These are phyloP conservation scores for Scaptomyza pallida DNA, from an alignment of 1,140 invertebrate genomes.

Conservation along the genomic window DNA sequence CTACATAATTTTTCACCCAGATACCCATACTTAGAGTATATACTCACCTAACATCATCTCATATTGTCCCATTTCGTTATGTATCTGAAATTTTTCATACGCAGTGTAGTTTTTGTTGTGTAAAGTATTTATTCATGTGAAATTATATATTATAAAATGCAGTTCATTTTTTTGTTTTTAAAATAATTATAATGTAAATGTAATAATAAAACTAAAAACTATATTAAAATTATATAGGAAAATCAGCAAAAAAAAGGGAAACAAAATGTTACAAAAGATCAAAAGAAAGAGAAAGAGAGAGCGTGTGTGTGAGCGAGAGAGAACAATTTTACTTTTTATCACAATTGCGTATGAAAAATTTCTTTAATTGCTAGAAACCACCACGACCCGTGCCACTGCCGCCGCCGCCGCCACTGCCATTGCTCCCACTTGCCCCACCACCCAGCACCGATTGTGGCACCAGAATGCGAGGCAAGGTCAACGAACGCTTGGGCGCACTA, in stretches of 20 bases:
- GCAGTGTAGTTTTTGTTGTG: slow-evolving; percentile 14
- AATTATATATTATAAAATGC: slow-evolving; percentile 64
- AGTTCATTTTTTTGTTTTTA: slow-evolving; percentile 43
- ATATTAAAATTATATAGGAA: slow-evolving; percentile 58
- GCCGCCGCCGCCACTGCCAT: slow-evolving; percentile 25
- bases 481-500: slow-evolving; percentile 64
- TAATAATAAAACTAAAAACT: slow-evolving; percentile 32
- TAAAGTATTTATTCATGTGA: slow-evolving; percentile 45
- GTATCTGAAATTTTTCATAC: slow-evolving; percentile 69
- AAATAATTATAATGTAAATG: slow-evolving; percentile 7
- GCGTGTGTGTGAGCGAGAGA: neutral
- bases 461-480: slow-evolving; percentile 73
- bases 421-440: slow-evolving; percentile 42
- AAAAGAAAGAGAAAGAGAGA: slow-evolving; percentile 2
- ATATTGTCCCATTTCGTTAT: slow-evolving; percentile 51
- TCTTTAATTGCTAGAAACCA: slow-evolving; percentile 83
- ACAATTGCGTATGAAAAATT: slow-evolving; percentile 84
- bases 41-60: slow-evolving; percentile 6
- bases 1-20: slow-evolving; percentile 36
- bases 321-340: slow-evolving; percentile 76
- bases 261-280: slow-evolving; percentile 76
- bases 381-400: slow-evolving; percentile 50
- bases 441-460: slow-evolving; percentile 54
- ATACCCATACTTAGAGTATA: slow-evolving; percentile 2
- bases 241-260: slow-evolving; percentile 61